Percentiles rank a stretch among this genome's conserved stretches.
phyloP scores from a whole-genome alignment of 2,797 vertebrate species.

The Trachops cirrhosus region DNA sequence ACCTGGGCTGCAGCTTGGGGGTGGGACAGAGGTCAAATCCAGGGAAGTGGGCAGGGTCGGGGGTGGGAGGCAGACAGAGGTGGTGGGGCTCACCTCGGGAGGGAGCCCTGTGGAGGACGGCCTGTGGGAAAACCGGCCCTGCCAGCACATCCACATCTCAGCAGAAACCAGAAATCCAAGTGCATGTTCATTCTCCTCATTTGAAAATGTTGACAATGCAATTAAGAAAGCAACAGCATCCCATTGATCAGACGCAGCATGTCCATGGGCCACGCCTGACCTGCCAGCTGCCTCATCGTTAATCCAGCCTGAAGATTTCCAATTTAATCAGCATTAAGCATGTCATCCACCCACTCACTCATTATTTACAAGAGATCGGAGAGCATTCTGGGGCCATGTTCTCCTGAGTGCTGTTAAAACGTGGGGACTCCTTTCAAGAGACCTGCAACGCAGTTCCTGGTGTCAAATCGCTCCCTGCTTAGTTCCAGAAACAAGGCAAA shows the following conservation, averaged over 20 bases:
- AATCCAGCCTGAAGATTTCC: not conserved
- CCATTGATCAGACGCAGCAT: not conserved
- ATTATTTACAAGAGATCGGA: not conserved
- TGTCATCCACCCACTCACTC: not conserved
- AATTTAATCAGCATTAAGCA: not conserved
- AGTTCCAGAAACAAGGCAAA: not conserved
- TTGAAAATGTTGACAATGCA: not conserved
- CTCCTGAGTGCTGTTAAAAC: not conserved
- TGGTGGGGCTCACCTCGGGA: accelerated
- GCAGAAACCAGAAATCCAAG: not conserved
- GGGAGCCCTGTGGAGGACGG: too few species aligned
- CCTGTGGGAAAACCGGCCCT: not conserved
- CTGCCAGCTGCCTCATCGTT: not conserved
- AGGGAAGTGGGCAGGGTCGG: not conserved
- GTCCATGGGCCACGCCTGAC: not conserved
- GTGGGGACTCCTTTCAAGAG: not conserved
- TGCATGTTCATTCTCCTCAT: not conserved
- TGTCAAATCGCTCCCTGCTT: not conserved
- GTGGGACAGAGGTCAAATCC: accelerated
- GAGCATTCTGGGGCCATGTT: not conserved
- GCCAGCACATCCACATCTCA: accelerated
- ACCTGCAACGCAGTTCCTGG: not conserved
- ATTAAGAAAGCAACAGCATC: not conserved
- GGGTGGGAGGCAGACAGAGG: not conserved
- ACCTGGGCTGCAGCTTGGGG: too few species aligned